Percentiles rank a stretch among this genome's conserved stretches.
Conservation (phyloP, 1,140 invertebrate species). For the Pachyrhynchus sulphureomaculatus region DNA sequence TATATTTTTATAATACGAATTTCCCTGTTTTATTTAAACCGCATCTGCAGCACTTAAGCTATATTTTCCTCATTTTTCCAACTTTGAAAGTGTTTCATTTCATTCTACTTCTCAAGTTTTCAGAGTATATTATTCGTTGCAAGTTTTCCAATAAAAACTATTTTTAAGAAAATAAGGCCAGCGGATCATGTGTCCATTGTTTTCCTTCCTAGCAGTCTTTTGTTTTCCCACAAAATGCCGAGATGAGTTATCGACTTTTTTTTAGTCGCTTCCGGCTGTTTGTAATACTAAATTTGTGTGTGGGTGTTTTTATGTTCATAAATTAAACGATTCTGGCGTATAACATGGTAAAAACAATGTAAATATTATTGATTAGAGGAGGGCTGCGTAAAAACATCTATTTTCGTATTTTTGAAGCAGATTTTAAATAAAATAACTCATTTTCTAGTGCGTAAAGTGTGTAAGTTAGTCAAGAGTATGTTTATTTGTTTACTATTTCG, state of each 20-base stretch:
- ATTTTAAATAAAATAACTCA: too few species aligned
- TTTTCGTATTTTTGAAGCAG: too few species aligned
- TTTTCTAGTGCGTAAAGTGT: too few species aligned
- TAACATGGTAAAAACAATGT: too few species aligned
- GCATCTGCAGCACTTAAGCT: background rate
- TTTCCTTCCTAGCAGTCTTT: conserved; percentile 23
- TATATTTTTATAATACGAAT: too few species aligned
- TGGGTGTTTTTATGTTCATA: too few species aligned
- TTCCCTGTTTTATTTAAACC: background rate
- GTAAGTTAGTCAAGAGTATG: too few species aligned
- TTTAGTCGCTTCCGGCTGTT: background rate
- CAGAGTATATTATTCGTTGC: conserved; percentile 14
- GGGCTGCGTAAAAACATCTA: too few species aligned
- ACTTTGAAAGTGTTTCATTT: background rate
- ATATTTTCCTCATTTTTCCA: background rate
- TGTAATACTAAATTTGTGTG: background rate
- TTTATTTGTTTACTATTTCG: too few species aligned
- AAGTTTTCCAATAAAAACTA: conserved; percentile 34
- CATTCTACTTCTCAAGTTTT: background rate
- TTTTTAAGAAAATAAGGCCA: conserved; percentile 27
- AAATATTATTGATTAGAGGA: too few species aligned
- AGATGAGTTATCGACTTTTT: conserved; percentile 32
- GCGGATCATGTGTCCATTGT: conserved; percentile 28
- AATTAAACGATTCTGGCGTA: too few species aligned
- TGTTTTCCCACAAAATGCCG: conserved; percentile 19